Evolutionary conservation across 2,797 vertebrate genomes (phyloP), one percentile per base, ranked within the genome.

Genomic region (Sebastes taczanowskii): DNA sequence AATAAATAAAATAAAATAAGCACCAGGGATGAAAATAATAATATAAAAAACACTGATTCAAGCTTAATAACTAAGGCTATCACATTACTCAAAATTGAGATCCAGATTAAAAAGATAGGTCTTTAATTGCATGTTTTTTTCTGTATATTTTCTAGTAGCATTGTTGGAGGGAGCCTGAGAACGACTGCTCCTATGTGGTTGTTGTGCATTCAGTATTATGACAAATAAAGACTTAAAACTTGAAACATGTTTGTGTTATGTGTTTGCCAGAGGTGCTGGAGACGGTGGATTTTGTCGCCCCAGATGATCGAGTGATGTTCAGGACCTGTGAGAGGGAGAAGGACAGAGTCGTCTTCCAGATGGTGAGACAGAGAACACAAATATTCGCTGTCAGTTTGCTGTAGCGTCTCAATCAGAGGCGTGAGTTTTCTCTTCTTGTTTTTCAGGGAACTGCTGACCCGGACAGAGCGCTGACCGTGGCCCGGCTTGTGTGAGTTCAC

Each of bases 281-380:
- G 85, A 99, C 98, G 0, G 97, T 99, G 89, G 98, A 99, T 78
- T 99, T 98, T 1, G 93, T 99, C 1, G 97, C 98, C 20, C 97
- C 97, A 0, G 97, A 99, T 71, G 98, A 97, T 2, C 96, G 97
- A 65, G 96, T 99, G 32, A 96, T 99, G 94, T 99, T 99, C 90
- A 96, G 98, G 82, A 99, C 98, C 16, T 99, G 97, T 83, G 94
- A 95, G 90, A 95, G 86, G 75, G 98, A 99, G 86, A 97, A 90
- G 75, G 94, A 89, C 69, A n/a, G 0, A 9, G 96, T 99, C 4
- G 93, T 99, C 84, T 99, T 99, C 91, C 98, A 99, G 80, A 98
- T 99, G 98, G 98, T 99, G 93, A 88, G 88, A 77, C 34, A 2
- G 25, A 2, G 42, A 25, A 5, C 55, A 3, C 3, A 11, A 5